phyloP scores from a whole-genome alignment of 2,888 invertebrate species.

The Catocala sponsa region DNA sequence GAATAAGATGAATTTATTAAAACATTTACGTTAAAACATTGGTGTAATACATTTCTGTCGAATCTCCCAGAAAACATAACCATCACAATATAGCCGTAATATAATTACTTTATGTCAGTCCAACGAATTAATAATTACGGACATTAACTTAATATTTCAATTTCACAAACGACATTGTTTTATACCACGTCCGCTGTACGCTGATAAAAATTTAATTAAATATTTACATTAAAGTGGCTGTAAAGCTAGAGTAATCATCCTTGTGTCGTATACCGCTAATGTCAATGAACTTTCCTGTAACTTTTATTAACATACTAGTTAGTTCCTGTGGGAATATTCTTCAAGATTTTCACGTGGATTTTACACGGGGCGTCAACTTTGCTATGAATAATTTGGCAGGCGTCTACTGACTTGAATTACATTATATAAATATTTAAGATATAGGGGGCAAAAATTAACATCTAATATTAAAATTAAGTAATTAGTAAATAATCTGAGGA shows the following conservation, averaged over 20 bases:
- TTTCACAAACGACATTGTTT: conserved; percentile 13
- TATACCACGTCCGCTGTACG: conserved; percentile 1
- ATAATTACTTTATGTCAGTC: background rate
- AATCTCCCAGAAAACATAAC: no score
- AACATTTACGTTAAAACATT: no score
- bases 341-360: background rate
- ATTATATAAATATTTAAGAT: background rate
- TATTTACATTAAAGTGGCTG: conserved; percentile 19
- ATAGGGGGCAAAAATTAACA: background rate
- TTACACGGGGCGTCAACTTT: background rate
- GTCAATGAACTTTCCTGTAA: conserved; percentile 27
- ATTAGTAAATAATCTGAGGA: conserved; percentile 1
- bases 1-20: no score
- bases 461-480: conserved; percentile 1
- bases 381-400: background rate
- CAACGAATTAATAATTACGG: conserved; percentile 1
- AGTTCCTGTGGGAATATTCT: background rate
- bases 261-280: conserved; percentile 4
- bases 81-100: background rate
- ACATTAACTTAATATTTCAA: conserved; percentile 14
- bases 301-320: conserved; percentile 3
- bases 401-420: background rate
- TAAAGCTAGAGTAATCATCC: conserved; percentile 21
- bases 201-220: conserved; percentile 40
- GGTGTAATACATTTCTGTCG: no score